Percentiles rank a stretch among this genome's conserved stretches.
Evolutionary conservation across 1,140 invertebrate species (phyloP).

Genomic region (Ips typographus): DNA sequence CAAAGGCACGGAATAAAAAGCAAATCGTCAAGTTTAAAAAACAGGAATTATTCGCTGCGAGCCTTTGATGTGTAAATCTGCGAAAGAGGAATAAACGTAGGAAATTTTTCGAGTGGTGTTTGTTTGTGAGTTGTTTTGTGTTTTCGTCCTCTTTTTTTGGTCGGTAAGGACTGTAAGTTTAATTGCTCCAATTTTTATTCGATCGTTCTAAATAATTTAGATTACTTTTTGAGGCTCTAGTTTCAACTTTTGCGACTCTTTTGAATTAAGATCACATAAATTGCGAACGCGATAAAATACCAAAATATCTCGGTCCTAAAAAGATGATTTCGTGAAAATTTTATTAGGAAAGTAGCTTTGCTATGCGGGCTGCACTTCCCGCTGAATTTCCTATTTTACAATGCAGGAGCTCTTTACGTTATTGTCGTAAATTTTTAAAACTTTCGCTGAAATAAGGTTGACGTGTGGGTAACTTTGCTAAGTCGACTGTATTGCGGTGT

Average conservation of each 20-base stretch:
- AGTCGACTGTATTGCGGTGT: no score
- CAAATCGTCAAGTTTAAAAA: slow-evolving; percentile 16
- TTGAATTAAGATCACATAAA: background rate
- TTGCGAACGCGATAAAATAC: slow-evolving; percentile 1
- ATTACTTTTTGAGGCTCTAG: background rate
- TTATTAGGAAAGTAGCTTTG: slow-evolving; percentile 8
- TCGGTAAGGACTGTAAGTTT: slow-evolving; percentile 5
- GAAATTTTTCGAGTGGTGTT: slow-evolving; percentile 7
- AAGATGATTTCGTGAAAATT: slow-evolving; percentile 8
- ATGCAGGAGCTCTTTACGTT: slow-evolving; percentile 8
- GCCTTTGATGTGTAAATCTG: slow-evolving; percentile 21
- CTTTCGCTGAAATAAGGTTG: no score
- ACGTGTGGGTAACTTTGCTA: no score
- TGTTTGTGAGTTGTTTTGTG: slow-evolving; percentile 17
- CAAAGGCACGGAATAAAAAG: slow-evolving; percentile 10
- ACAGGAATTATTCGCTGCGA: slow-evolving; percentile 9
- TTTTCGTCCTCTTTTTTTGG: background rate
- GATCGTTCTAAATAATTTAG: background rate
- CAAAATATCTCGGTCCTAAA: slow-evolving; percentile 1
- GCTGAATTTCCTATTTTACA: slow-evolving; percentile 10
- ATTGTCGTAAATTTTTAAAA: slow-evolving; percentile 7
- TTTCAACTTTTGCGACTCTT: background rate
- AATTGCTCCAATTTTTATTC: slow-evolving; percentile 11
- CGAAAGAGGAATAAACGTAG: slow-evolving; percentile 12
- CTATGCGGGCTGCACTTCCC: background rate